These are phyloP conservation scores for Pandemis cinnamomeana DNA, from an alignment of 2,888 invertebrate species.

Conservation along the genomic window DNA sequence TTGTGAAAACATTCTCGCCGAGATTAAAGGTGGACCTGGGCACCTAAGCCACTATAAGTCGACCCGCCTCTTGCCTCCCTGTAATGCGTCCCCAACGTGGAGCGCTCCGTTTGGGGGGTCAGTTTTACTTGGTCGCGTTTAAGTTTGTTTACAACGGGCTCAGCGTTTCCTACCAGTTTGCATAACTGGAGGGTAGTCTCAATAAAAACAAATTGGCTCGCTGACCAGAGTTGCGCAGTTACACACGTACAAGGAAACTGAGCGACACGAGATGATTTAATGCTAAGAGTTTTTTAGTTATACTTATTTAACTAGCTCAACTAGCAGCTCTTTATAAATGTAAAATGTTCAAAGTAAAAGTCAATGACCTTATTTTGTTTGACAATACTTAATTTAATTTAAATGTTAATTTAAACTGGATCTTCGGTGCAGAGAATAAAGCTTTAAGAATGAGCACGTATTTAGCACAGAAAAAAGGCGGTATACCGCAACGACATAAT, in stretches of 20 bases:
- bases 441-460: not conserved
- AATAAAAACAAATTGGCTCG: conserved; percentile 83
- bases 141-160: conserved; percentile 80
- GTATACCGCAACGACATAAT: too few species aligned
- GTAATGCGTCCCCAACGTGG: conserved; percentile 36
- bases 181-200: conserved; percentile 83
- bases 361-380: not conserved
- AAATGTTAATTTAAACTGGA: too few species aligned
- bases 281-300: conserved; percentile 47
- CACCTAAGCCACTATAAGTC: conserved; percentile 56
- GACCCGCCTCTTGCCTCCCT: conserved; percentile 52
- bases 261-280: conserved; percentile 80
- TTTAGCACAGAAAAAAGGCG: too few species aligned
- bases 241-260: conserved; percentile 81
- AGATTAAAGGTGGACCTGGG: conserved; percentile 80
- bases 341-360: too few species aligned
- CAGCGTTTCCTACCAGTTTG: conserved; percentile 81
- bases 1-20: conserved; percentile 78
- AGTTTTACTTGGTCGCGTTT: conserved; percentile 62
- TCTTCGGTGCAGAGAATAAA: too few species aligned
- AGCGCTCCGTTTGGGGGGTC: conserved; percentile 54
- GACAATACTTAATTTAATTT: too few species aligned
- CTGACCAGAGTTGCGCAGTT: conserved; percentile 76
- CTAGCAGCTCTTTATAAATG: not conserved
- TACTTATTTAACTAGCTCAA: conserved; percentile 29